Evolutionary conservation across 2,888 invertebrate genomes (phyloP), one percentile per base, ranked within the genome.

Genomic region (Caenorhabditis uteleia): DNA sequence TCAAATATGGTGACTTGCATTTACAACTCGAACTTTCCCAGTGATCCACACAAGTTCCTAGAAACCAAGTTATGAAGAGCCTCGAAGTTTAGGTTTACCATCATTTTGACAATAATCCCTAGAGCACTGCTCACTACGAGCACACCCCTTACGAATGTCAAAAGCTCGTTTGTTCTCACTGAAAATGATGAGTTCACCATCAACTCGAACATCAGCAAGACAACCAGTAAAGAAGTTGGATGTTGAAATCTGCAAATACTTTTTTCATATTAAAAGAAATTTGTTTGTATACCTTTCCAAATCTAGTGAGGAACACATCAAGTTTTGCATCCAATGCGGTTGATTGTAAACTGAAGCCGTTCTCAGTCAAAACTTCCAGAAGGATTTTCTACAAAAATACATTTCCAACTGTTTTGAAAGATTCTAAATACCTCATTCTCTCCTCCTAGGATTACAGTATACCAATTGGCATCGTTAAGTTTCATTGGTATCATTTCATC

Each of bases 391-490:
- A 31, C 31, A 56, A 54, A 16, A 12, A 29, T 16, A 25, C 8
- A 33, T 25, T 46, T 31, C 34, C n/a, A 34, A 45, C 18, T 18
- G 3, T 14, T 7, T 25, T 29, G 3, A 7, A 2, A 5, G 29
- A 21, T n/a, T 6, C 18, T 10, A 42, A 6, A 45, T 16, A 31
- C 42, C 12, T 56, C 62, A 14, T 64, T 48, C 43, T 45, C 29
- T 14, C 45, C 48, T 20, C 44, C 50, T 46, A 48, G 60, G 0
- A 62, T 47, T 12, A 79, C 31, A 5, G 43, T 62, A 53, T 80
- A 78, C 80, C 80, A 80, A 33, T 68, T 53, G 7, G 73, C 80
- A 53, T 80, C 80, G 50, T 78, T 78, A 23, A 80, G 34, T 29
- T 50, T 49, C n/a, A 76, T 50, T 3, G 74, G 67, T 5, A 75